Base-by-base conservation (phyloP, 2,113 vertebrate genomes). In the Dipodomys ordii region DNA sequence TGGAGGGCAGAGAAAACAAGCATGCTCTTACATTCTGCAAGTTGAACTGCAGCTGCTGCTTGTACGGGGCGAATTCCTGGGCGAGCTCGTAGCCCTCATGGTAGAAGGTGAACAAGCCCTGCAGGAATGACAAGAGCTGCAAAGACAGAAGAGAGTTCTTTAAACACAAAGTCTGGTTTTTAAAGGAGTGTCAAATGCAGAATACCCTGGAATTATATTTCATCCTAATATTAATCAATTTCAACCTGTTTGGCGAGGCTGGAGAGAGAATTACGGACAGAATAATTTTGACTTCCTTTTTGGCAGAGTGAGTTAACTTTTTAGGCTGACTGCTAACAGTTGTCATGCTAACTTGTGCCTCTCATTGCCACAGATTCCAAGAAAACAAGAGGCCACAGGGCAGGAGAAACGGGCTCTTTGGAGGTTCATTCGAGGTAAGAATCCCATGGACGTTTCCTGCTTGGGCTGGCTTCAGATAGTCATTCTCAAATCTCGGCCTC, bases 81-180 rank as follows among this genome's bases (percentile, higher is more conserved):
- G 99, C 99, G 94, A 99, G 98, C 97, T 99, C 99, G 69, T 99
- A 99, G 96, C 99, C 99, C 98, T 99, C 99, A 20, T 99, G 99
- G 98, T 99, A 99, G 98, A 99, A 99, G 0, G 99, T 99, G 97
- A 99, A 99, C 95, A 99, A 97, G 25, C 99, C 99, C 97, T 99
- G 99, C 91, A 99, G 99, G 97, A 99, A 99, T 2, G 99, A 99
- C 98, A 99, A 97, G 88, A 99, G 99, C 99, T 99, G 98, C 68
- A 97, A 97, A 97, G 87, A 95, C 4, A 97, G 53, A 94, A 90
- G 74, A 86, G 62, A 91, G 3, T 28, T 57, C 4, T 11, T 19
- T 57, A 18, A 76, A 62, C 39, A 90, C 53, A 39, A 19, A 83
- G 68, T 49, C 15, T 28, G 84, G 80, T 0, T 6, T 64, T 19